Percentiles rank a stretch among this genome's conserved stretches.
Conservation (phyloP, 2,888 invertebrate genomes). For the Drosophila hawaiiensis region DNA sequence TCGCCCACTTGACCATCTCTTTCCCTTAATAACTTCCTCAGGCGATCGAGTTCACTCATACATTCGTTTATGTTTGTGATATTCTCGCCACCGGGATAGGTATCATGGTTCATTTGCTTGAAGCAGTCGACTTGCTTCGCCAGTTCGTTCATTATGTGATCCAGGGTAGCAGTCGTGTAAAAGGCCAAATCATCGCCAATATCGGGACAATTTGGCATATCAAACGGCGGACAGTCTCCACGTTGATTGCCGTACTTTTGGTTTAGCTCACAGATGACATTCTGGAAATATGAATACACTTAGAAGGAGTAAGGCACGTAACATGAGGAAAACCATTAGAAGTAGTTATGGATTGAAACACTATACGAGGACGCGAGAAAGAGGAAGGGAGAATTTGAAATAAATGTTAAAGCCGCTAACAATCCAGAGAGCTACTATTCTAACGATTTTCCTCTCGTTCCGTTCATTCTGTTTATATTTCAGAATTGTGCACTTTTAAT, state of each 20-base stretch:
- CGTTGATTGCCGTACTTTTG: conserved; percentile 52
- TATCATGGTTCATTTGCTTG: conserved; percentile 42
- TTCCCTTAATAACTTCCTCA: conserved; percentile 50
- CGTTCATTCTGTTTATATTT: conserved; percentile 11
- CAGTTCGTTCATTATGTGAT: conserved; percentile 80
- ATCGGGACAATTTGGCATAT: conserved; percentile 61
- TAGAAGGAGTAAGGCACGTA: conserved; percentile 32
- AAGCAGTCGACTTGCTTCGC: conserved; percentile 63
- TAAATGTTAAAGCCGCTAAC: conserved; percentile 20
- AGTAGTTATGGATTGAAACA: conserved; percentile 40
- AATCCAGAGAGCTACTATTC: conserved; percentile 37
- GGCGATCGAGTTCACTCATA: conserved; percentile 58
- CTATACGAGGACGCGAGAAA: conserved; percentile 20
- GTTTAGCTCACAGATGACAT: conserved; percentile 69
- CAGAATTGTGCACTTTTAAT: conserved; percentile 41
- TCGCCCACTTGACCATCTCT: conserved; percentile 49
- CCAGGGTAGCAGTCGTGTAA: conserved; percentile 77
- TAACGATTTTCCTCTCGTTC: conserved; percentile 59
- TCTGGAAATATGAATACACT: conserved; percentile 41
- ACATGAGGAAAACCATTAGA: conserved; percentile 62
- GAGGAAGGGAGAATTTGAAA: conserved; percentile 39
- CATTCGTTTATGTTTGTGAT: conserved; percentile 56
- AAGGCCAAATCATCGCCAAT: conserved; percentile 78
- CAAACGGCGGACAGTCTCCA: conserved; percentile 56
- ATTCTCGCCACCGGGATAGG: conserved; percentile 20